These are phyloP conservation scores for Acholoe squamosa DNA, from an alignment of 2,888 invertebrate genomes.

Conservation along the genomic window DNA sequence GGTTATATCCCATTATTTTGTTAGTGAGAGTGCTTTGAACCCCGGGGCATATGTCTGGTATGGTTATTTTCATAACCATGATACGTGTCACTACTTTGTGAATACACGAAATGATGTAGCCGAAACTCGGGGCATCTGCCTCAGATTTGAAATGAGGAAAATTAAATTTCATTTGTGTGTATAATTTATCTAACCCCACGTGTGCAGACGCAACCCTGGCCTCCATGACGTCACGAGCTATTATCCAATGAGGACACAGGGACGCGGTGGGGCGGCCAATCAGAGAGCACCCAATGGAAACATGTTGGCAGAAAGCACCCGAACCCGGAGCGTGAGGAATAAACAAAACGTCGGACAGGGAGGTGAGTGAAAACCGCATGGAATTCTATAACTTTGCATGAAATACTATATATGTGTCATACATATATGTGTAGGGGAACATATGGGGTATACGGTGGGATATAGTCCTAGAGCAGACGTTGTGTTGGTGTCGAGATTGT, in stretches of 20 bases:
- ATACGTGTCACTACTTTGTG: no score
- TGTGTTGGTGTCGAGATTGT: not conserved
- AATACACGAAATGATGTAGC: no score
- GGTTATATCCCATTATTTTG: no score
- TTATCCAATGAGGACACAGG: not conserved
- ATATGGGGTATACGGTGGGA: not conserved
- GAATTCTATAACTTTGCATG: slow-evolving; percentile 24
- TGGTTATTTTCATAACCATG: no score
- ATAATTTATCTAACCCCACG: slow-evolving; percentile 37
- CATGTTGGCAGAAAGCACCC: not conserved
- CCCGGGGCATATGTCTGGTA: no score
- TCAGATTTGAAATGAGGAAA: not conserved
- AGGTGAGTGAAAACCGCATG: slow-evolving; percentile 34
- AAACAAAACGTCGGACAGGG: slow-evolving; percentile 13
- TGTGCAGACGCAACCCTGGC: slow-evolving; percentile 5
- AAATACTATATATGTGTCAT: not conserved
- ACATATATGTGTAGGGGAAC: not conserved
- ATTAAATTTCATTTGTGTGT: slow-evolving; percentile 10
- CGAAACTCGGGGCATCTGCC: no score
- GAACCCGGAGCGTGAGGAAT: not conserved
- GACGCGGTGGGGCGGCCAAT: not conserved
- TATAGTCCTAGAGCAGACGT: not conserved
- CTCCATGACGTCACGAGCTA: not conserved
- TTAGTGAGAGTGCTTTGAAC: no score
- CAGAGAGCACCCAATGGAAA: not conserved